These are phyloP conservation scores for Cathartes aura DNA, from an alignment of 2,113 vertebrate genomes.

Conservation along the genomic window DNA sequence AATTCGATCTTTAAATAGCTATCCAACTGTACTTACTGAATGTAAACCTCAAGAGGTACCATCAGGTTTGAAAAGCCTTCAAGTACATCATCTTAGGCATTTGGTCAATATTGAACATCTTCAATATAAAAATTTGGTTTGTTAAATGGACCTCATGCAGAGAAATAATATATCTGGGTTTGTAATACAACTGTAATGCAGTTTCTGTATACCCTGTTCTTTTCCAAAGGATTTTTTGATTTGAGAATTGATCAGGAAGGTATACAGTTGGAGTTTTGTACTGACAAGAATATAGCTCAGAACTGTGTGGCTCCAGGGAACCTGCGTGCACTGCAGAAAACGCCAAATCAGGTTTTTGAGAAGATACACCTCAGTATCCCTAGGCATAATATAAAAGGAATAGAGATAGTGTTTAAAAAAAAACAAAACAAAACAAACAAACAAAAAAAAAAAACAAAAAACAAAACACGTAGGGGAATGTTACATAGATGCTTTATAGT, in stretches of 20 bases:
- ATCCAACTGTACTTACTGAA: neutral
- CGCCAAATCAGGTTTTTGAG: neutral
- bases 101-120: neutral
- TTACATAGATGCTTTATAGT: accelerated
- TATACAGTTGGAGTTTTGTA: neutral
- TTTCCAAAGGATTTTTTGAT: neutral
- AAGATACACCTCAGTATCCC: neutral
- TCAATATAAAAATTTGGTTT: neutral
- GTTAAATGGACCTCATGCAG: neutral
- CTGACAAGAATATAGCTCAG: neutral
- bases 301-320: neutral
- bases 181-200: neutral
- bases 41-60: neutral
- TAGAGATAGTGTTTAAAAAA: neutral
- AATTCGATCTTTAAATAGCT: neutral
- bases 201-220: neutral
- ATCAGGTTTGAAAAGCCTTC: neutral
- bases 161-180: neutral
- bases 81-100: neutral
- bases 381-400: neutral
- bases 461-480: neutral
- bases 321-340: neutral
- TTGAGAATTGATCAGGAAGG: neutral
- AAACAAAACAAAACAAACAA: no score
- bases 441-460: no score